Base-by-base conservation (phyloP, 2,797 vertebrate genomes). In the Coccyzus lansbergi region DNA sequence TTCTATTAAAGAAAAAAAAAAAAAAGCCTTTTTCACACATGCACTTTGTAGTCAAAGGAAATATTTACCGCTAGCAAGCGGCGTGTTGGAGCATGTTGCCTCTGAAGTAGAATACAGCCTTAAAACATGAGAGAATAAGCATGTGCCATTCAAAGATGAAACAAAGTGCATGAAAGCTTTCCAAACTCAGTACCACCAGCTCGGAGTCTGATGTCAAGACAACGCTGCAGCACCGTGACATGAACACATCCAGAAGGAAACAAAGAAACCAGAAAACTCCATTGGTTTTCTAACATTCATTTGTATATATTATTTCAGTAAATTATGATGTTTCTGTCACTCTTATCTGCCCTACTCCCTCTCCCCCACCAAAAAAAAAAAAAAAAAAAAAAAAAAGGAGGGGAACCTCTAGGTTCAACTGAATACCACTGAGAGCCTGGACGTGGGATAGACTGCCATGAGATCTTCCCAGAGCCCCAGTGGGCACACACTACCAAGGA, bases 51-150 rank as follows among this genome's bases (percentile, higher is more conserved):
- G 64, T 77, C 83, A 83, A 83, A 83, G 58, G 64, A 89, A 94
- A 87, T 93, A 86, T 92, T 93, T 93, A 62, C 78, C 84, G 77
- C 40, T 53, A 77, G 25, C 38, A 71, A 94, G 77, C 68, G 88
- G 60, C 88, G 26, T 42, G 74, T 60, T 69, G 84, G 88, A 76
- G 44, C 77, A 52, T 15, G 81, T 86, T 94, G 86, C 44, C 26
- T 85, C 36, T 16, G 12, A 76, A 91, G 74, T 33, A 29, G 25
- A 86, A 88, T 13, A 90, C 46, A 88, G 33, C 17, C 49, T 71
- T 83, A 70, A 93, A 94, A 22, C 83, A 75, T 51, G 56, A 68
- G n/a, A 72, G 64, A 60, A 90, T 51, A 87, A 80, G 6, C 74
- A n/a, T 25, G 74, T 94, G 36, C 19, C 53, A 31, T 76, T 84